Conservation (phyloP, 2,113 vertebrate species). For the Pogona vitticeps region DNA sequence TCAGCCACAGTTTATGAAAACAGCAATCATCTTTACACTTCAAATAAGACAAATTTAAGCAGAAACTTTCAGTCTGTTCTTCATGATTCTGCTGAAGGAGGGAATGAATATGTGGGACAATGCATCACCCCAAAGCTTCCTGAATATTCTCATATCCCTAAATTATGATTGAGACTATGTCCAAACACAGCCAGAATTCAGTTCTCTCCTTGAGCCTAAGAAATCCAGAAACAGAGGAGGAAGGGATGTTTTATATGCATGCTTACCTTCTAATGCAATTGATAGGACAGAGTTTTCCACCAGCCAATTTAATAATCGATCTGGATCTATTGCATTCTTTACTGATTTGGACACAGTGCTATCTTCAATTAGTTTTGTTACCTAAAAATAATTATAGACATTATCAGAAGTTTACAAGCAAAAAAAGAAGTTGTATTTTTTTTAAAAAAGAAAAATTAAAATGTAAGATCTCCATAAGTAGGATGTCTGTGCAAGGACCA, state of each 20-base stretch:
- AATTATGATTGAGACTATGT: background rate
- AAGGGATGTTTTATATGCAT: conserved; percentile 15
- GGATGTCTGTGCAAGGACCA: background rate
- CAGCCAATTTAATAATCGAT: conserved; percentile 94
- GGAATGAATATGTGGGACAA: background rate
- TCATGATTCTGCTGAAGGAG: background rate
- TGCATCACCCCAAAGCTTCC: background rate
- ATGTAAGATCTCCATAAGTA: background rate
- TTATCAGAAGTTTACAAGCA: background rate
- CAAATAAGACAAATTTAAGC: background rate
- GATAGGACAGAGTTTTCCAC: conserved; percentile 98
- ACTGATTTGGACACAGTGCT: conserved; percentile 97
- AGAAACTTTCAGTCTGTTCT: background rate
- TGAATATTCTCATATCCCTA: background rate
- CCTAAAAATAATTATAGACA: conserved; percentile 77
- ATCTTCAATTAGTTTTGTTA: conserved; percentile 98
- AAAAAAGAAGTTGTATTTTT: background rate
- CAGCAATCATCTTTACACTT: background rate
- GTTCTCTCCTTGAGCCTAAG: conserved; percentile 1
- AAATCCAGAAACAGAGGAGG: background rate
- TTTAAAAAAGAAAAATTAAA: background rate
- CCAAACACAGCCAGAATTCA: background rate
- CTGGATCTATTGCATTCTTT: conserved; percentile 97
- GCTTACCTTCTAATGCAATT: conserved; percentile 94
- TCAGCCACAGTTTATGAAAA: background rate